phyloP scores from a whole-genome alignment of 2,797 vertebrate genomes.

The Brotogeris chrysoptera region DNA sequence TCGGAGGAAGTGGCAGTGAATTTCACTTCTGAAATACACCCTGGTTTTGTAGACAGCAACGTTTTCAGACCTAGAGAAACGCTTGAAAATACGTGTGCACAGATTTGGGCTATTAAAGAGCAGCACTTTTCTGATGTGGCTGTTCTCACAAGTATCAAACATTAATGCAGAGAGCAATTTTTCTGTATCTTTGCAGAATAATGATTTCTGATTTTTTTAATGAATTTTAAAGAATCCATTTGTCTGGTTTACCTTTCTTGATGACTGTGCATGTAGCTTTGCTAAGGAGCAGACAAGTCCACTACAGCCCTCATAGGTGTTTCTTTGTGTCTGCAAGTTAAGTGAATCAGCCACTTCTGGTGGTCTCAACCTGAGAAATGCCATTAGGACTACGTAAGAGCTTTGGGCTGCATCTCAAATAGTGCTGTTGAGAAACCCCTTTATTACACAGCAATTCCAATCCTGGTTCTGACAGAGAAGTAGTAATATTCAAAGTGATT shows the following conservation, averaged over 20 bases:
- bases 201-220: neutral
- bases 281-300: neutral
- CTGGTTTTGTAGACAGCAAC: neutral
- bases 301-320: rapidly evolving
- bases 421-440: neutral
- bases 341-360: neutral
- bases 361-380: neutral
- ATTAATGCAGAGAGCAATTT: neutral
- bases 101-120: neutral
- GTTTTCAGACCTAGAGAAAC: rapidly evolving
- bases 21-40: neutral
- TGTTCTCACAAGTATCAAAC: rapidly evolving
- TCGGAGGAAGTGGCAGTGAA: neutral
- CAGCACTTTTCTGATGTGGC: neutral
- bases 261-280: neutral
- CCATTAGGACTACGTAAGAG: neutral
- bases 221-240: neutral
- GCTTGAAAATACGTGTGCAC: neutral
- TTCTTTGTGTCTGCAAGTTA: neutral
- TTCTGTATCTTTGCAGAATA: neutral
- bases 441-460: neutral
- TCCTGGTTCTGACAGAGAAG: neutral
- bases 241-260: neutral
- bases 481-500: neutral
- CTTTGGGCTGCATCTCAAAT: neutral